Evolutionary conservation across 2,888 invertebrate genomes (phyloP).

Genomic region (Orthosia cruda): DNA sequence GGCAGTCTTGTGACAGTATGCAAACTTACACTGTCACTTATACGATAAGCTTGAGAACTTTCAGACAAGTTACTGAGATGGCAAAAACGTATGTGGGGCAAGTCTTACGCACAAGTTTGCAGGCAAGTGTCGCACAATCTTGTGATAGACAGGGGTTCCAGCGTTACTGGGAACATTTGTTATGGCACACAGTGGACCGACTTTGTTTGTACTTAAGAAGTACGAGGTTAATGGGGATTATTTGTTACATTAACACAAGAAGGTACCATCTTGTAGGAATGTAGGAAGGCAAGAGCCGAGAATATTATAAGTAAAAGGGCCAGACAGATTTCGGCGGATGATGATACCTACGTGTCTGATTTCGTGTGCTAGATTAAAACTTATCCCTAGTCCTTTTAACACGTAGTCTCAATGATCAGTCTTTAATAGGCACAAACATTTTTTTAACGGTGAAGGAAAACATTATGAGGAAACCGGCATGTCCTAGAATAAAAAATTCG

Average conservation of each 20-base stretch:
- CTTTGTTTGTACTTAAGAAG: slow-evolving; percentile 33
- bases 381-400: no score
- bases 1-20: neutral
- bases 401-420: no score
- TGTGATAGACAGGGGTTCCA: slow-evolving; percentile 48
- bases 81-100: slow-evolving; percentile 53
- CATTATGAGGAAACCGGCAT: no score
- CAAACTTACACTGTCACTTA: slow-evolving; percentile 61
- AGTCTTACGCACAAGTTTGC: slow-evolving; percentile 54
- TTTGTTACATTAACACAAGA: slow-evolving; percentile 1
- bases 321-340: no score
- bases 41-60: slow-evolving; percentile 53
- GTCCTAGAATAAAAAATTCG: no score
- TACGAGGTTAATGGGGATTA: slow-evolving; percentile 17
- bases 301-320: neutral
- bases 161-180: slow-evolving; percentile 41
- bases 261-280: neutral
- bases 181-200: slow-evolving; percentile 31
- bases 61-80: slow-evolving; percentile 48
- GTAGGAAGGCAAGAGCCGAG: no score
- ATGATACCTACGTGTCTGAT: no score
- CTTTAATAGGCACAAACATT: no score
- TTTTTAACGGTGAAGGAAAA: no score
- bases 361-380: no score
- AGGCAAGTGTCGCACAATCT: slow-evolving; percentile 51